Evolutionary conservation across 2,113 vertebrate species (phyloP).

Genomic region (Psittacus erithacus): DNA sequence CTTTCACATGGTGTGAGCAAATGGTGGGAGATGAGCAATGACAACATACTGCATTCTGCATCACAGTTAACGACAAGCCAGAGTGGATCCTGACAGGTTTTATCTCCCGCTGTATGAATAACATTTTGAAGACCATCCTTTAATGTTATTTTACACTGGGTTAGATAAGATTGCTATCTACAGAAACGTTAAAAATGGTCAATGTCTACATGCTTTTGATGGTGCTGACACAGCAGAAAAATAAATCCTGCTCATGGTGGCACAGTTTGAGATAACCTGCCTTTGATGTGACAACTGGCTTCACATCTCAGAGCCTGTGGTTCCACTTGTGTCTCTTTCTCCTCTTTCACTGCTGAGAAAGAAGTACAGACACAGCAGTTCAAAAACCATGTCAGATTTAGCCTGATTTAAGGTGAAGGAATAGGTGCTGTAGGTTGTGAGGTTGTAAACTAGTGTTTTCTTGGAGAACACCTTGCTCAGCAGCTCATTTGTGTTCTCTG

Average conservation of each 20-base stretch:
- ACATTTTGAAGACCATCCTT: neutral
- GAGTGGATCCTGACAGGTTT: neutral
- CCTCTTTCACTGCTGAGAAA: neutral
- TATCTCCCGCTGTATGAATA: neutral
- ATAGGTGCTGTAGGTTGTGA: neutral
- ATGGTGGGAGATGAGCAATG: neutral
- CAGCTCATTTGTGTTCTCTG: accelerated
- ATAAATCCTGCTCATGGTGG: neutral
- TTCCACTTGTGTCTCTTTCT: neutral
- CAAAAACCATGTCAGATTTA: neutral
- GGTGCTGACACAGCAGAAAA: neutral
- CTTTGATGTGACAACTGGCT: neutral
- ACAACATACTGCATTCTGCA: neutral
- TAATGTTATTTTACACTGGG: neutral
- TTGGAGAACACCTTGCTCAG: neutral
- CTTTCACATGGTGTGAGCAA: neutral
- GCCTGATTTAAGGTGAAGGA: neutral
- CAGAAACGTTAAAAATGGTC: neutral
- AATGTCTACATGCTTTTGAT: neutral
- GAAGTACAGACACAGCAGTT: neutral
- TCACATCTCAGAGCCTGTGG: neutral
- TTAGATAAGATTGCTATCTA: neutral
- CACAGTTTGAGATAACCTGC: neutral
- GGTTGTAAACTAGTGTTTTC: neutral
- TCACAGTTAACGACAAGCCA: neutral